Evolutionary conservation across 2,888 invertebrate genomes (phyloP).

Genomic region (Hetaerina titia): DNA sequence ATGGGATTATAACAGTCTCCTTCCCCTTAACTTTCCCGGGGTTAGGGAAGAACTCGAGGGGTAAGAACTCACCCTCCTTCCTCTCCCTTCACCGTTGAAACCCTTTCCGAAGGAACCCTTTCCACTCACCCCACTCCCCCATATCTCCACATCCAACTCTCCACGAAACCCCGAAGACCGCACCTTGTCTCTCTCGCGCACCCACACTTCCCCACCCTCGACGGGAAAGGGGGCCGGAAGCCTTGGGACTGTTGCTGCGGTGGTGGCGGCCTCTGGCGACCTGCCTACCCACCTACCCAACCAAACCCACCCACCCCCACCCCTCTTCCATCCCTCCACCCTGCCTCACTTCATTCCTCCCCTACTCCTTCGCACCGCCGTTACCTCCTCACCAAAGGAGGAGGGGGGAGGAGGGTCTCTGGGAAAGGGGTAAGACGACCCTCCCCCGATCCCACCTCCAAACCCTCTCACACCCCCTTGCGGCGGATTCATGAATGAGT

Average conservation of each 20-base stretch:
- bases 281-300: background rate
- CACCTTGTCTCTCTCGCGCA: background rate
- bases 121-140: background rate
- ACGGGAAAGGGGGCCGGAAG: background rate
- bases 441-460: background rate
- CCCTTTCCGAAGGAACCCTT: background rate
- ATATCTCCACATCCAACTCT: background rate
- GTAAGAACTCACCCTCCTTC: too few species aligned
- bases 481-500: conserved; percentile 64
- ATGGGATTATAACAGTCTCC: too few species aligned
- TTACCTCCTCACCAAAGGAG: background rate
- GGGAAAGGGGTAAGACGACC: background rate
- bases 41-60: too few species aligned
- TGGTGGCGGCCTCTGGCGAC: conserved; percentile 46
- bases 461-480: background rate
- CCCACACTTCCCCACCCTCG: background rate
- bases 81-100: background rate
- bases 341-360: too few species aligned
- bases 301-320: too few species aligned
- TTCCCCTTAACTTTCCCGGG: too few species aligned
- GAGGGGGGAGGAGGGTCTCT: background rate
- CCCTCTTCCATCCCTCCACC: too few species aligned
- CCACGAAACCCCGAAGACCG: conserved; percentile 48
- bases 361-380: too few species aligned
- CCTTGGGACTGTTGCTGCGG: conserved; percentile 39